Evolutionary conservation across 2,113 vertebrate genomes (phyloP), one percentile per base, ranked within the genome.

Genomic region (Isichthys henryi): DNA sequence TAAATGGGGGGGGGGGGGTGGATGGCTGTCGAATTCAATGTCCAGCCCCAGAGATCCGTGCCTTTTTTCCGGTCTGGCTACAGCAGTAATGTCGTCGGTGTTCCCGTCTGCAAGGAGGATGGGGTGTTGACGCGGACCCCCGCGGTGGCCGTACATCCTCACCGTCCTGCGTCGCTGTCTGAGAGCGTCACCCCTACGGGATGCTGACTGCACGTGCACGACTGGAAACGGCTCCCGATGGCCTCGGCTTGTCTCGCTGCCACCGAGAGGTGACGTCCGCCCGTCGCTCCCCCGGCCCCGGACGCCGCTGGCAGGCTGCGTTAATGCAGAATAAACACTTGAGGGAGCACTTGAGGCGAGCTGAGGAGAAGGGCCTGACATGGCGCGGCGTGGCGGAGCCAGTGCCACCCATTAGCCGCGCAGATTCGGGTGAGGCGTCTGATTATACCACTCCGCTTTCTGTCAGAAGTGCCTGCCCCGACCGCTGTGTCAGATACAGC

Each of bases 361-460:
- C 31, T 87, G 49, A 53, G 86, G 19, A 66, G 19, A 23, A 23
- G 17, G 52, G 90, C 90, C 91, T 39, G 77, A 49, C 90, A n/a
- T 1, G 91, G 83, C 70, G 89, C 90, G 91, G 86, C 56, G 89
- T 90, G 91, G 83, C 90, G 89, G 91, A 93, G 92, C 77, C 91
- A 92, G 92, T 92, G 91, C 91, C 93, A 91, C 91, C 92, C 92
- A 93, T 94, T 92, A 93, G 91, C 62, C 88, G 85, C 91, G 92
- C 91, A 93, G 87, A 93, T 92, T 93, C 94, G 93, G 92, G 90
- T 91, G 92, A 88, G 89, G 92, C 43, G 46, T 58, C 80, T 89
- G 89, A 85, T 91, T 94, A 92, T 91, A n/a, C 56, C 56, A 27
- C 87, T 66, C 58, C 49, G 53, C 35, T 7, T n/a, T 58, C 31